Conservation (phyloP, 2,113 vertebrate genomes). For the Microcebus jonahi region DNA sequence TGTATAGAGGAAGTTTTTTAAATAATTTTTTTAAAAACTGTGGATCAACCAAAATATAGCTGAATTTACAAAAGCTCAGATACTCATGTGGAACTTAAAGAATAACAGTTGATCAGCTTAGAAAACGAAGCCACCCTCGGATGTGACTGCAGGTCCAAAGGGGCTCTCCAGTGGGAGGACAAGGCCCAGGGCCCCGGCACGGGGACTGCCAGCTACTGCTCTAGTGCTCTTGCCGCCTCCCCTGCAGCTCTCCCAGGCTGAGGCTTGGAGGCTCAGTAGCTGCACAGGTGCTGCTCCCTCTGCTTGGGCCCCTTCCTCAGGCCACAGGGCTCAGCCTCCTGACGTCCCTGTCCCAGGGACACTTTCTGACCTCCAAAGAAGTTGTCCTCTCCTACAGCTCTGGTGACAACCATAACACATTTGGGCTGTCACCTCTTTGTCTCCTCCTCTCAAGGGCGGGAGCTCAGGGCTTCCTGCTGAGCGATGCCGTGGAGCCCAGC, state of each 20-base stretch:
- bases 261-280: not conserved
- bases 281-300: fast-evolving
- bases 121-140: not conserved
- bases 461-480: not conserved
- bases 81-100: not conserved
- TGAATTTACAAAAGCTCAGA: constrained; percentile 34
- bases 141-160: not conserved
- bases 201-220: too few relatives aligned
- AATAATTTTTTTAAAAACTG: not conserved
- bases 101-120: not conserved
- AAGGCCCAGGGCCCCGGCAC: not conserved
- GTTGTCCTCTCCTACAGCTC: not conserved
- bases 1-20: not conserved
- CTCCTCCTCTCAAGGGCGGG: not conserved
- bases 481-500: too few relatives aligned
- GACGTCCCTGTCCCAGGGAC: not conserved
- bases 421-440: not conserved
- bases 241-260: not conserved
- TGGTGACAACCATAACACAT: not conserved
- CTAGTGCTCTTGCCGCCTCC: not conserved
- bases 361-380: not conserved
- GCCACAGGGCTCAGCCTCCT: not conserved
- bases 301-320: not conserved
- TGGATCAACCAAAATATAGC: not conserved
- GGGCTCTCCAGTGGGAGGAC: not conserved